Conservation (phyloP, 2,797 vertebrate genomes). For the Periophthalmus magnuspinnatus region DNA sequence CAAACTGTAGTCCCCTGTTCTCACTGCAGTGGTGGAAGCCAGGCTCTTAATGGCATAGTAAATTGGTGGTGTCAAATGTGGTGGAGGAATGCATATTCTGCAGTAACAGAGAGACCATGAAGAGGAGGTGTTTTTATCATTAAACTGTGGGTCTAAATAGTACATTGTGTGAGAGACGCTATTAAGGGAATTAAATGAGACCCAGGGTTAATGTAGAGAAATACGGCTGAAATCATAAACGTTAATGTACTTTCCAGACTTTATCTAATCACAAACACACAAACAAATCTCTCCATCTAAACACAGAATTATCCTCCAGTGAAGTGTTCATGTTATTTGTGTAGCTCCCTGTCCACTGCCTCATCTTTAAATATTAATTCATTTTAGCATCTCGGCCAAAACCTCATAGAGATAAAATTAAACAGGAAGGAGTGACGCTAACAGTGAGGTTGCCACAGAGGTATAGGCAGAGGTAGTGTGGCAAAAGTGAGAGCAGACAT, state of each 20-base stretch:
- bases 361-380: too few relatives aligned
- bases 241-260: constrained; percentile 1
- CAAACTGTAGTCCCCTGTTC: constrained; percentile 18
- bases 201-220: constrained; percentile 30
- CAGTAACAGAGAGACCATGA: constrained; percentile 29
- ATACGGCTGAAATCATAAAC: background rate
- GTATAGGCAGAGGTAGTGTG: too few relatives aligned
- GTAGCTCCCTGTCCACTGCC: too few relatives aligned
- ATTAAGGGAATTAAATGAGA: constrained; percentile 28
- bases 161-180: constrained; percentile 21
- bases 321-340: too few relatives aligned
- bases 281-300: too few relatives aligned
- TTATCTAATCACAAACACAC: too few relatives aligned
- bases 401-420: too few relatives aligned
- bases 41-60: constrained; percentile 30
- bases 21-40: constrained; percentile 14
- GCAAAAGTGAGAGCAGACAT: too few relatives aligned
- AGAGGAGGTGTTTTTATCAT: constrained; percentile 34
- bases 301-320: too few relatives aligned
- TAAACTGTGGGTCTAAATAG: constrained; percentile 15
- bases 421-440: too few relatives aligned
- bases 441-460: too few relatives aligned
- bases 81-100: constrained; percentile 47
- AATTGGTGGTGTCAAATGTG: constrained; percentile 40
- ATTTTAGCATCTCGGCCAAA: too few relatives aligned